Evolutionary conservation across 1,140 invertebrate genomes (phyloP).

Genomic region (Akabosia matsudoensis): DNA sequence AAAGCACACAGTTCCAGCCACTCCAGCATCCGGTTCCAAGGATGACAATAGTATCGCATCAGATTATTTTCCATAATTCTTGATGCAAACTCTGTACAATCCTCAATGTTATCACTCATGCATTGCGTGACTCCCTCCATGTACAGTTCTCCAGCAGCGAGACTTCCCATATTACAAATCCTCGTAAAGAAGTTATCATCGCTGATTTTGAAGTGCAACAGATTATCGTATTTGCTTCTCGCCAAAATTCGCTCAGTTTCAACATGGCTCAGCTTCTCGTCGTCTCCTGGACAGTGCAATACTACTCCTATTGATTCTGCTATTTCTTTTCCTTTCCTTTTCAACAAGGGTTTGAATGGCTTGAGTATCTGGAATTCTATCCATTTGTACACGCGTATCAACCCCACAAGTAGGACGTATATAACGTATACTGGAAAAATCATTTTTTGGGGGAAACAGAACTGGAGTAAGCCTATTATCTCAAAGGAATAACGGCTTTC

Average conservation of each 20-base stretch:
- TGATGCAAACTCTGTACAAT: background rate
- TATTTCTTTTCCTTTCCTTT: background rate
- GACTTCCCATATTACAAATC: background rate
- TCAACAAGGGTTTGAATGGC: background rate
- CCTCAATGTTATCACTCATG: background rate
- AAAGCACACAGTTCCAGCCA: constrained; percentile 27
- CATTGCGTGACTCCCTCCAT: too few relatives aligned
- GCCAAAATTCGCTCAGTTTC: background rate
- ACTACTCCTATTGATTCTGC: background rate
- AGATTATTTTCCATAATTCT: background rate
- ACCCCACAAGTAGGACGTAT: too few relatives aligned
- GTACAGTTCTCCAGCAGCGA: constrained; percentile 26
- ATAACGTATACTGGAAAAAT: too few relatives aligned
- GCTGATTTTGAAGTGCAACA: background rate
- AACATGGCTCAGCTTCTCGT: background rate
- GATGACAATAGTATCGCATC: background rate
- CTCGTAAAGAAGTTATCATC: background rate
- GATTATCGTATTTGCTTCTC: background rate
- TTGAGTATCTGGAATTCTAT: background rate
- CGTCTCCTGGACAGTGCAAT: background rate
- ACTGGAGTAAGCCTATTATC: too few relatives aligned
- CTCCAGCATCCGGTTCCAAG: background rate
- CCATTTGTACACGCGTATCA: too few relatives aligned
- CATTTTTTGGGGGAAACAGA: too few relatives aligned
- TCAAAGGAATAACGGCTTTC: too few relatives aligned